Conservation (phyloP, 2,797 vertebrate genomes). For the Falco concolor region DNA sequence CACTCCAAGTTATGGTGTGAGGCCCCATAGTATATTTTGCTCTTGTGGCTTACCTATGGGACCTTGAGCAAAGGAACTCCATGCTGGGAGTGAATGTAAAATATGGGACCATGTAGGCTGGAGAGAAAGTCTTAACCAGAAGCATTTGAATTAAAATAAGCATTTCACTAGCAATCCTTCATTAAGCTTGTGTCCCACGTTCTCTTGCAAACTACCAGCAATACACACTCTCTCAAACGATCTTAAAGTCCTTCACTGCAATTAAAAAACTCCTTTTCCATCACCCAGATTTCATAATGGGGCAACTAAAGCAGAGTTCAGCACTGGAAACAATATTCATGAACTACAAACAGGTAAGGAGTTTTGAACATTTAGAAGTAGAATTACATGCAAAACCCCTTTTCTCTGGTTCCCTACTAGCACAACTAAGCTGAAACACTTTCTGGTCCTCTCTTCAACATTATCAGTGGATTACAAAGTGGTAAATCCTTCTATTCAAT, state of each 20-base stretch:
- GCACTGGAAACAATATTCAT: neutral
- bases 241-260: neutral
- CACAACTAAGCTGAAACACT: neutral
- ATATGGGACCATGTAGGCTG: neutral
- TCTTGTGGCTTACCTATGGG: neutral
- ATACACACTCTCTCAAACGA: neutral
- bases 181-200: neutral
- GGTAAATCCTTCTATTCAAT: neutral
- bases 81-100: slow-evolving; percentile 36
- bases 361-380: neutral
- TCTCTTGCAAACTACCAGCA: neutral
- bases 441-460: neutral
- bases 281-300: neutral
- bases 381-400: neutral
- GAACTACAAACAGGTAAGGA: neutral
- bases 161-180: neutral
- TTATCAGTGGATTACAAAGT: neutral
- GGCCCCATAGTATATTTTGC: neutral
- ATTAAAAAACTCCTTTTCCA: neutral
- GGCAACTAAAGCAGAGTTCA: neutral
- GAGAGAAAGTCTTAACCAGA: neutral
- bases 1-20: neutral
- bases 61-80: slow-evolving; percentile 23
- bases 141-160: neutral
- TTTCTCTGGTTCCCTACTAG: neutral